Evolutionary conservation across 2,888 invertebrate genomes (phyloP).

Genomic region (Ischnus inquisitorius): DNA sequence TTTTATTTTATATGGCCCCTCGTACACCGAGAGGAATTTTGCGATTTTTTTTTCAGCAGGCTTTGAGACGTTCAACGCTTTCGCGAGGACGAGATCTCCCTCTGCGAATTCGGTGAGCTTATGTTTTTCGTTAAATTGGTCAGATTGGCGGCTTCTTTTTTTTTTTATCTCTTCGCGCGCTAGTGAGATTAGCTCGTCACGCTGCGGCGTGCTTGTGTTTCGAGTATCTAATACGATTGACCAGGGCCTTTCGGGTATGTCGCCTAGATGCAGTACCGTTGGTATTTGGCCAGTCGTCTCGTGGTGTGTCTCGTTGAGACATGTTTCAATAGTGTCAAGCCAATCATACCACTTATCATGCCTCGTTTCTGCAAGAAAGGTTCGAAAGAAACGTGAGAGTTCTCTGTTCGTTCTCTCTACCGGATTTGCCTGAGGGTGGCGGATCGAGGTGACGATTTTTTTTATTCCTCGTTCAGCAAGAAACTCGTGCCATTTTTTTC

Average conservation of each 20-base stretch:
- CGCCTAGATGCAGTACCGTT: background rate
- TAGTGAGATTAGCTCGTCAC: background rate
- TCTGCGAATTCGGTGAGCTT: background rate
- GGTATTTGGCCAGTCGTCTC: conserved; percentile 9
- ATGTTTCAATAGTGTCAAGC: background rate
- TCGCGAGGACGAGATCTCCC: background rate
- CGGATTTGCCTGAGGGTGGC: conserved; percentile 32
- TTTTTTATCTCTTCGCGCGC: background rate
- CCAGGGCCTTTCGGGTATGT: background rate
- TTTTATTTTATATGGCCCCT: background rate
- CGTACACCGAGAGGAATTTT: background rate
- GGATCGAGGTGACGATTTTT: conserved; percentile 18
- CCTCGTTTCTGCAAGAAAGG: background rate
- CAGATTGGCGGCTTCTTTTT: background rate
- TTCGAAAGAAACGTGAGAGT: conserved; percentile 10
- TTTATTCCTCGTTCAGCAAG: background rate
- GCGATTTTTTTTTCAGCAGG: background rate
- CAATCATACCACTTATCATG: background rate
- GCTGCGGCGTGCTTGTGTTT: accelerated
- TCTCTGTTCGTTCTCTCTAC: conserved; percentile 32
- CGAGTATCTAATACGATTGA: background rate
- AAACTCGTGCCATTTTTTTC: background rate
- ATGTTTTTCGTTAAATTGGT: background rate
- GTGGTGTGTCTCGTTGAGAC: conserved; percentile 32
- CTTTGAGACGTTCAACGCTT: background rate